Conservation (phyloP, 2,797 vertebrate genomes). For the Psittacula derbiana region DNA sequence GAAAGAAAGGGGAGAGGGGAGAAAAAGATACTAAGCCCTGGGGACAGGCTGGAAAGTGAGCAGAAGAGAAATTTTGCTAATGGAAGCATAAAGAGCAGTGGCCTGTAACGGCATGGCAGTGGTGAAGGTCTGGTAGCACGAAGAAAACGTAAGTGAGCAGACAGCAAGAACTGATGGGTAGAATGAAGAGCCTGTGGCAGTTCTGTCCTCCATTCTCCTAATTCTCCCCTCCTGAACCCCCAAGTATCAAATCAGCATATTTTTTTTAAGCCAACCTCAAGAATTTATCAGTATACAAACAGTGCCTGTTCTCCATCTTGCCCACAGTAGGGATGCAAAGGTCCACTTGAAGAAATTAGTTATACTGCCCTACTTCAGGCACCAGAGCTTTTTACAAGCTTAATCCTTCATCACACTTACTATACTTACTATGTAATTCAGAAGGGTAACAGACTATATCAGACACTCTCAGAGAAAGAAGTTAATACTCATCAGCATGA, state of each 20-base stretch:
- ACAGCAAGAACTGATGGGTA: not conserved
- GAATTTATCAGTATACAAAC: not conserved
- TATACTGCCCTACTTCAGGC: not conserved
- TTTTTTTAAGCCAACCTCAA: not conserved
- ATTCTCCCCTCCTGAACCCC: not conserved
- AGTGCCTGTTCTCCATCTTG: not conserved
- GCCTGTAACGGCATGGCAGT: not conserved
- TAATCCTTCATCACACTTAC: not conserved
- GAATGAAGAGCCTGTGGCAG: not conserved
- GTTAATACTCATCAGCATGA: not conserved
- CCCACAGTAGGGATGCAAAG: not conserved
- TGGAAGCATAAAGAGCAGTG: not conserved
- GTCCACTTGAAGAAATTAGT: fast-evolving
- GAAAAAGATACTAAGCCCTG: not conserved
- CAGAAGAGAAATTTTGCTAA: not conserved
- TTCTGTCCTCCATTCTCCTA: not conserved
- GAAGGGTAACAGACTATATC: not conserved
- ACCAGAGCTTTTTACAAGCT: not conserved
- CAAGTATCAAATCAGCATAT: not conserved
- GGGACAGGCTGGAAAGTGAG: not conserved
- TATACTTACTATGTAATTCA: not conserved
- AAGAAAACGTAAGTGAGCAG: not conserved
- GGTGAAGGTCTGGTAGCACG: fast-evolving
- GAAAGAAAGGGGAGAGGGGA: fast-evolving
- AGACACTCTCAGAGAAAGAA: not conserved